Evolutionary conservation across 2,113 vertebrate genomes (phyloP), one percentile per base, ranked within the genome.

Genomic region (Saguinus imperator): DNA sequence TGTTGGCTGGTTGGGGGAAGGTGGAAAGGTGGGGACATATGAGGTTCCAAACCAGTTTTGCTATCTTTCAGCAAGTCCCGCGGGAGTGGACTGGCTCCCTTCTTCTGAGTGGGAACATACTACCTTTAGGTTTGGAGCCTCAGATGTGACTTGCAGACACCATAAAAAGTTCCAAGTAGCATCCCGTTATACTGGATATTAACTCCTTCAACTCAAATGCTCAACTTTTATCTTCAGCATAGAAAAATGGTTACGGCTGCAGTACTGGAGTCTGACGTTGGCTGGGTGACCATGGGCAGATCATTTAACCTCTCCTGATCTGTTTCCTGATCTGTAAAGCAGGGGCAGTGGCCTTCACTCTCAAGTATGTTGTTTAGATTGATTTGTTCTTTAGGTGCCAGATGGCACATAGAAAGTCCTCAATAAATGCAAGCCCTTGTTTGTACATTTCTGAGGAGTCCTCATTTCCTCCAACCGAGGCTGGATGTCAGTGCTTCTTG

Each of bases 151-250:
- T 82, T 8, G 3, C 29, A 45, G 89, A 73, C 13, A 29, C 25
- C 11, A 86, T 91, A 40, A 87, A 83, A 85, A 16, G n/a, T 94
- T 95, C 40, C 55, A 94, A 52, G 77, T 64, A 37, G 55, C 73
- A 50, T 68, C 35, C 32, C 58, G 25, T 85, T 95, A 70, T 32
- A 40, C 18, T 40, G 77, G 50, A 79, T 68, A 52, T 57, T 83
- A 72, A 14, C 68, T 95, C 27, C 48, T 57, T 86, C 45, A 48
- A 52, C 76, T 76, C 52, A 77, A 61, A 58, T 82, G 77, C 13
- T 52, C 70, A 20, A 43, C 37, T 96, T 85, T 55, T 37, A 43
- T 66, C 45, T 76, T 45, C 81, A 55, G 32, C 48, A 23, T 25
- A 55, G 61, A 43, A 73, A 16, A 40, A n/a, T 16, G 48, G 48